These are phyloP conservation scores for Synanthedon andrenaeformis DNA, from an alignment of 2,888 invertebrate species.

Conservation along the genomic window DNA sequence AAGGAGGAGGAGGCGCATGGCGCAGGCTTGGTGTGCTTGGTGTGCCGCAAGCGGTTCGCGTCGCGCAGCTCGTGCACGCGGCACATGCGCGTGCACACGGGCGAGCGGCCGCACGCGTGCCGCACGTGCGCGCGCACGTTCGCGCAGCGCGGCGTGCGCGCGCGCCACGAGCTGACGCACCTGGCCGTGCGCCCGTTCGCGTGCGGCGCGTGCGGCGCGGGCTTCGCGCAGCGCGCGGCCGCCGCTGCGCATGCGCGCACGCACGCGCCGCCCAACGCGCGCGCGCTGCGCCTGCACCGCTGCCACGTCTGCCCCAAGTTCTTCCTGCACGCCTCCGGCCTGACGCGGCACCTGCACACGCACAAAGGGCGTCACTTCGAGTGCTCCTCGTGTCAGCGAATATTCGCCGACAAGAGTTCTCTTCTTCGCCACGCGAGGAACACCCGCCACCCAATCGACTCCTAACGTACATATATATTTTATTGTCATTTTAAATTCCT, in stretches of 20 bases:
- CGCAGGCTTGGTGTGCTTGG: constrained; percentile 52
- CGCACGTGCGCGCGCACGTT: constrained; percentile 59
- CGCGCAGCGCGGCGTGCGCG: constrained; percentile 27
- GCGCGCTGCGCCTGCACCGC: constrained; percentile 76
- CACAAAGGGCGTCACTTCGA: background rate
- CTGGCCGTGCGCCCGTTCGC: background rate
- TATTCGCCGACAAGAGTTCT: background rate
- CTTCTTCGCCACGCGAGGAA: background rate
- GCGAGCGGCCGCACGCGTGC: constrained; percentile 48
- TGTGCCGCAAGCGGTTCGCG: constrained; percentile 66
- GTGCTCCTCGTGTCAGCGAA: background rate
- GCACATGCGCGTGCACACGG: constrained; percentile 75
- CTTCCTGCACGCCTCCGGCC: background rate
- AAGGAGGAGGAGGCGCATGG: background rate
- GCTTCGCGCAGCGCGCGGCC: constrained; percentile 81
- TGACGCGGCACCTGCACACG: background rate
- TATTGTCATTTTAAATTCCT: no score
- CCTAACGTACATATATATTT: no score
- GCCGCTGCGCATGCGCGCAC: constrained; percentile 20
- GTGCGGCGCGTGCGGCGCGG: constrained; percentile 78
- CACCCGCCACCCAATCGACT: background rate
- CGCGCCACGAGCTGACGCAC: constrained; percentile 4
- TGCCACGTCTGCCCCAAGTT: constrained; percentile 14
- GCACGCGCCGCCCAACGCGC: constrained; percentile 70
- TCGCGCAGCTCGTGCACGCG: constrained; percentile 61